Evolutionary conservation across 64 coral and sea anemone species (phyloP), one percentile per base, ranked within the genome.

Genomic region (Anthopleura sola): DNA sequence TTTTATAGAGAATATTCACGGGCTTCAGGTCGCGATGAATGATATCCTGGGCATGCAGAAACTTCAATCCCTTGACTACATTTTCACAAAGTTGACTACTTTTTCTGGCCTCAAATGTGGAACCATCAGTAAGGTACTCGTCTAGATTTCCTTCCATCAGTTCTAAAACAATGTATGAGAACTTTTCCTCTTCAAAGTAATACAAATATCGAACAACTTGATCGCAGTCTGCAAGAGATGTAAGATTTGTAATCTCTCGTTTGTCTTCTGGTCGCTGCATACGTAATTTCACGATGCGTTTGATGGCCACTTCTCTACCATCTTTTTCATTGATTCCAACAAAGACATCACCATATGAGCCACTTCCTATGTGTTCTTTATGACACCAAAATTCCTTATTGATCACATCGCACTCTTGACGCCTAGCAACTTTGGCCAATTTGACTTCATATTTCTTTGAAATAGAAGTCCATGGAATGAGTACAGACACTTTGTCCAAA

Each of bases 1-100:
- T 95, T 32, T 64, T 88, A 46, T 91, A 95, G 6, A 95, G 75
- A 26, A 95, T 95, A 74, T 95, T 95, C 49, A 31, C 75, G 17
- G 38, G 50, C 11, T 53, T 44, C 40, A 44, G 40, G 40, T 44
- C 40, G 40, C 40, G 50, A 53, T 53, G 50, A 17, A 53, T 14
- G 13, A 53, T 53, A 53, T 53, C 16, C 16, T 53, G 6, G 6
- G 11, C 16, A 53, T 93, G 91, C 21, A 93, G 58, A 31, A 57
- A 93, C 16, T 78, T 40, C 15, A 94, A 60, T 0, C 92, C 92
- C 33, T 17, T 76, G 21, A 95, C 50, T 24, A 95, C 36, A 64
- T 95, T 89, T 46, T 76, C 39, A 68, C 93, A 91, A 20, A 95
- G 89, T 8, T 29, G 68, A 16, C 2, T 55, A 20, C 1, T 37